Conservation (phyloP, 2,113 vertebrate species). For the Acrocephalus kingi region DNA sequence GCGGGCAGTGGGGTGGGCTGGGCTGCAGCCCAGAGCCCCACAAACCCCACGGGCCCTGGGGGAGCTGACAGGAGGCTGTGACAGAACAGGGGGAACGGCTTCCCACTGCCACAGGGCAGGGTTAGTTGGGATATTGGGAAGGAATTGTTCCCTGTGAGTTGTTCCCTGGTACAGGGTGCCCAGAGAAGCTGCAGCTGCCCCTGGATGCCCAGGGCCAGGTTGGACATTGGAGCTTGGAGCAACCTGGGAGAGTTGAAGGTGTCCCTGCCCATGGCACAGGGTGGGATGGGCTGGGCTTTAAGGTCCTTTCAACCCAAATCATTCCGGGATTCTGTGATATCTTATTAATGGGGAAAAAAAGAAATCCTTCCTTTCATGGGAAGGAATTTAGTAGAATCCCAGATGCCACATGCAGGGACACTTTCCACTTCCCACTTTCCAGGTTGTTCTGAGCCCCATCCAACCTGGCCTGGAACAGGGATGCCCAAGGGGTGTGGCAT, state of each 20-base stretch:
- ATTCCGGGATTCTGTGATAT: neutral
- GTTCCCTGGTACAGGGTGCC: neutral
- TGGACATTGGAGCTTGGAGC: neutral
- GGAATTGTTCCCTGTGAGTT: neutral
- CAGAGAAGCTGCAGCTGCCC: neutral
- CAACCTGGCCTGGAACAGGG: neutral
- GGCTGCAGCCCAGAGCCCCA: neutral
- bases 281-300: accelerated
- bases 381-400: neutral
- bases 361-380: neutral
- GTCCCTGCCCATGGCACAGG: neutral
- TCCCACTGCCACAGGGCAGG: neutral
- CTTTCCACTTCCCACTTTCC: neutral
- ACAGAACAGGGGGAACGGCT: neutral
- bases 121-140: neutral
- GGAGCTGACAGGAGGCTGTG: neutral
- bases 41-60: neutral
- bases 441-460: neutral
- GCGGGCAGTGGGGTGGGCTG: neutral
- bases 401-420: neutral
- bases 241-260: accelerated
- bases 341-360: too few species aligned
- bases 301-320: neutral
- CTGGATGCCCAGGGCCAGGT: neutral
- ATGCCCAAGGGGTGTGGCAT: neutral